A percentile compares a stretch with the other conserved stretches of the same genome.
These are phyloP conservation scores for Psittacula derbiana DNA, from an alignment of 2,797 vertebrate genomes.

Conservation along the genomic window DNA sequence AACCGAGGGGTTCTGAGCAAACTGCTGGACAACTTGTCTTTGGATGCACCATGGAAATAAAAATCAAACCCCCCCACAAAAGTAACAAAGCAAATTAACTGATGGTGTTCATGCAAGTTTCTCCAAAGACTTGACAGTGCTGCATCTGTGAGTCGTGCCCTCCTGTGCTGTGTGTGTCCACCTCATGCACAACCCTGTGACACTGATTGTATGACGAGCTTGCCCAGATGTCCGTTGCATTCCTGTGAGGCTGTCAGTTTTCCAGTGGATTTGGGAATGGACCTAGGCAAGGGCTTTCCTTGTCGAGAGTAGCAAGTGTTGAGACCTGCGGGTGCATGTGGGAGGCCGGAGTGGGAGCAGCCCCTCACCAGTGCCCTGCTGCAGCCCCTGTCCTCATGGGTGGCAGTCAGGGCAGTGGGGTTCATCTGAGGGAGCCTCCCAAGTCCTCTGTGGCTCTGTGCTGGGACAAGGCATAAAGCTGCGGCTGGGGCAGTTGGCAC, in stretches of 20 bases:
- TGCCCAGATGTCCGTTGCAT: constrained; percentile 57
- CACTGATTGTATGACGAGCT: constrained; percentile 65
- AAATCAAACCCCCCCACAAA: constrained; percentile 68
- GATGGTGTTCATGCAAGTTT: constrained; percentile 73
- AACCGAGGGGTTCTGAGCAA: constrained; percentile 72
- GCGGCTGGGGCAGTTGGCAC: background rate
- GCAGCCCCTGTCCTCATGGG: background rate
- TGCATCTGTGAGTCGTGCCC: constrained; percentile 74
- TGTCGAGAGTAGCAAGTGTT: background rate
- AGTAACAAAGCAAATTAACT: constrained; percentile 73
- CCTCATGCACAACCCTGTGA: constrained; percentile 59
- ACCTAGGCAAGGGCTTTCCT: constrained; percentile 22
- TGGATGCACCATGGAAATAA: constrained; percentile 74
- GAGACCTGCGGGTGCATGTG: background rate
- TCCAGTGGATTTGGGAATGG: constrained; percentile 11
- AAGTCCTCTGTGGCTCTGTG: background rate
- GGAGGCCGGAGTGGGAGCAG: background rate
- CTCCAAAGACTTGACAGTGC: constrained; percentile 74
- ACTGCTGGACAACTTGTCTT: constrained; percentile 75
- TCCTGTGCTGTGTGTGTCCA: constrained; percentile 71
- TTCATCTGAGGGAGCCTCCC: background rate
- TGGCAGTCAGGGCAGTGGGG: background rate
- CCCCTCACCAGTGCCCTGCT: background rate
- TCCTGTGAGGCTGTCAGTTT: constrained; percentile 47
- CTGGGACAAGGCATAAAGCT: background rate